Evolutionary conservation across 2,113 vertebrate genomes (phyloP).

Genomic region (Bothrops jararaca): DNA sequence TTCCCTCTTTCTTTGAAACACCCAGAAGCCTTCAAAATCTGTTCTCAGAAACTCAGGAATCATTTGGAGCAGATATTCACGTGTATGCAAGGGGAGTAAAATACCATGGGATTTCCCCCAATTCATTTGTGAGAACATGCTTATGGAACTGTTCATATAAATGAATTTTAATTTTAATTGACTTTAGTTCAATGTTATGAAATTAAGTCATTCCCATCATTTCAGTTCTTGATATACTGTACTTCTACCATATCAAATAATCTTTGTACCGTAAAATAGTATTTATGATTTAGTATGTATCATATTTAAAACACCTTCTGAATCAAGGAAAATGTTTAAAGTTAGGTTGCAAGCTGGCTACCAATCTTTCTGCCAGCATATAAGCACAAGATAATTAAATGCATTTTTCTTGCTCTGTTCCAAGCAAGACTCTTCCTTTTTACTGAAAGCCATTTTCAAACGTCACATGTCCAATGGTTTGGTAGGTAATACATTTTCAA

Average conservation of each 20-base stretch:
- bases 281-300: not conserved
- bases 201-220: not conserved
- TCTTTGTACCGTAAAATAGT: not conserved
- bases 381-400: not conserved
- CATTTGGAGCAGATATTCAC: not conserved
- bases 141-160: not conserved
- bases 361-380: not conserved
- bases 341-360: not conserved
- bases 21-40: not conserved
- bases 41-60: not conserved
- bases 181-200: not conserved
- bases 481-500: slow-evolving; percentile 63
- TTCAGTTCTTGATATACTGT: not conserved
- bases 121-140: not conserved
- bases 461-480: slow-evolving; percentile 15
- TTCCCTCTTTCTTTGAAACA: not conserved
- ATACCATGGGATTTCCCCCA: fast-evolving
- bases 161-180: not conserved
- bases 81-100: not conserved
- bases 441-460: slow-evolving; percentile 26
- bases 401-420: not conserved
- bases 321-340: slow-evolving; percentile 13
- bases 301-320: not conserved
- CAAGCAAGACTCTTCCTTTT: not conserved
- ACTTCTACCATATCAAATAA: not conserved